phyloP scores from a whole-genome alignment of 2,113 vertebrate species.

The Lepus americanus region DNA sequence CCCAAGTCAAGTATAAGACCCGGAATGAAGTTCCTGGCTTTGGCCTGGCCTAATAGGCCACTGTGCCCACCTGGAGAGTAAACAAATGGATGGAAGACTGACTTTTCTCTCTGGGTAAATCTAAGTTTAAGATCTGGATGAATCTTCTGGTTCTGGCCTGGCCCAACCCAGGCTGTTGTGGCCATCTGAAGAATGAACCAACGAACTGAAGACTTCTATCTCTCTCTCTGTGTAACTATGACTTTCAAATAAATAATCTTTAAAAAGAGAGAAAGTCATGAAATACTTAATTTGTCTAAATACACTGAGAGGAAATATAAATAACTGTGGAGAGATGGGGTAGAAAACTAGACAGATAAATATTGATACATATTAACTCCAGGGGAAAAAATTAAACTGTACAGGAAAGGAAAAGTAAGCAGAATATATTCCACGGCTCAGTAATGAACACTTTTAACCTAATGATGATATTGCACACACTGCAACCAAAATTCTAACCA shows the following conservation, averaged over 20 bases:
- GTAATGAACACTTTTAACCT: constrained; percentile 27
- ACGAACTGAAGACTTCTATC: no score
- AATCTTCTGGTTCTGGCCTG: no score
- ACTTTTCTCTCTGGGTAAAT: no score
- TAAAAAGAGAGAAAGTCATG: background rate
- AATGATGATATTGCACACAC: background rate
- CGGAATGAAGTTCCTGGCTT: no score
- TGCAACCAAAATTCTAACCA: constrained; percentile 13
- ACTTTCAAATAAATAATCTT: constrained; percentile 4
- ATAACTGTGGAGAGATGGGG: background rate
- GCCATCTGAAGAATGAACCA: no score
- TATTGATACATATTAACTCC: background rate
- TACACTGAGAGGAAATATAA: background rate
- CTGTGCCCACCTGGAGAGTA: no score
- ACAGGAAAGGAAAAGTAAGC: constrained; percentile 29
- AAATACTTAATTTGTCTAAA: constrained; percentile 6
- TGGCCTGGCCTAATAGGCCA: no score
- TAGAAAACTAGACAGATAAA: constrained; percentile 56
- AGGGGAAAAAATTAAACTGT: background rate
- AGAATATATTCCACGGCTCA: constrained; percentile 11
- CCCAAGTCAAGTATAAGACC: no score
- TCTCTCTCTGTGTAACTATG: background rate
- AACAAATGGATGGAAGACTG: no score
- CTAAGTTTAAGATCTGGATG: no score
- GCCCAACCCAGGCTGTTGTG: no score